A percentile compares a stretch with the other conserved stretches of the same genome.
phyloP scores from a whole-genome alignment of 2,113 vertebrate species.

The Gopherus flavomarginatus region DNA sequence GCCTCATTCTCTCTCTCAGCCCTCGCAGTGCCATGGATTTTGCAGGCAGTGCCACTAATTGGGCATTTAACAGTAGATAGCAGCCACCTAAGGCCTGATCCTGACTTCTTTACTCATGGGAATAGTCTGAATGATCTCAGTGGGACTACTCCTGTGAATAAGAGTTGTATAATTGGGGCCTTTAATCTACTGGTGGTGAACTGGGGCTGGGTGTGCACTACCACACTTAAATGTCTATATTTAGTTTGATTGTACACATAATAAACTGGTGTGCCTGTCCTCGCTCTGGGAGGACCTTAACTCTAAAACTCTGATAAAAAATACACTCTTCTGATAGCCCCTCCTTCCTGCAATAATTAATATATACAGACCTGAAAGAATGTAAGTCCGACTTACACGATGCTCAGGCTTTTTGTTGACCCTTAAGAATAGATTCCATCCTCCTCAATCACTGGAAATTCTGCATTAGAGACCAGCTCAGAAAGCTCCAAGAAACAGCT shows the following conservation, averaged over 20 bases:
- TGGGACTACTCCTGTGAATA: neutral
- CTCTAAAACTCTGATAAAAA: neutral
- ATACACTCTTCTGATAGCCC: neutral
- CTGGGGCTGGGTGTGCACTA: rapidly evolving
- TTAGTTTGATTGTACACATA: neutral
- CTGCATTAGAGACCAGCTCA: neutral
- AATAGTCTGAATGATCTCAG: neutral
- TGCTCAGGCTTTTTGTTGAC: neutral
- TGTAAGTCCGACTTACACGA: neutral
- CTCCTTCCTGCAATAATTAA: neutral
- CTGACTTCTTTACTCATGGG: neutral
- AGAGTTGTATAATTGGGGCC: neutral
- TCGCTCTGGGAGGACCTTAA: neutral
- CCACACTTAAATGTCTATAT: neutral
- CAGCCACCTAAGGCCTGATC: neutral
- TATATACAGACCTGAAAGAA: neutral
- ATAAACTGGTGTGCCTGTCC: neutral
- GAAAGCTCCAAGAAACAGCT: neutral
- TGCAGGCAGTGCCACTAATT: neutral
- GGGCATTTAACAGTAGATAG: neutral
- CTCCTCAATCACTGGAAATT: neutral
- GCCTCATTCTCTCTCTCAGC: neutral
- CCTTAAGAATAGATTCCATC: neutral
- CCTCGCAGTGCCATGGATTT: neutral
- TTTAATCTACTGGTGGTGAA: neutral